Evolutionary conservation across 2,888 invertebrate genomes (phyloP).

Genomic region (Shargacucullia verbasci): DNA sequence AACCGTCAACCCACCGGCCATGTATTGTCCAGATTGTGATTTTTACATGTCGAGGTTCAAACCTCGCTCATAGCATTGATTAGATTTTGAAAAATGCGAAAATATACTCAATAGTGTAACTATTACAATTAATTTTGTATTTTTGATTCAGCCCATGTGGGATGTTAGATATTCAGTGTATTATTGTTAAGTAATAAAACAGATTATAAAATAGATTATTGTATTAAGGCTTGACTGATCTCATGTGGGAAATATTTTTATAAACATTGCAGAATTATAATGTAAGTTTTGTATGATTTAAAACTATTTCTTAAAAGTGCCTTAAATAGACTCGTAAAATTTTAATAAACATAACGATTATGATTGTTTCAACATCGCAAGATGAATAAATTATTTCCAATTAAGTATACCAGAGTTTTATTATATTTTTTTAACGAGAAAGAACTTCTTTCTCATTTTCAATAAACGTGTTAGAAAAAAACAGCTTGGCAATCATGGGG

Average conservation of each 20-base stretch:
- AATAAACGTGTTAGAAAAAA: too few relatives aligned
- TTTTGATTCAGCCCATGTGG: constrained; percentile 40
- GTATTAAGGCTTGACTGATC: constrained; percentile 61
- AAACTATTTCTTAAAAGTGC: constrained; percentile 57
- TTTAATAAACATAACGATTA: constrained; percentile 29
- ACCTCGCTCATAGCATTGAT: constrained; percentile 87
- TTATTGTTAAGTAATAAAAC: constrained; percentile 50
- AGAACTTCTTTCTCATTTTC: too few relatives aligned
- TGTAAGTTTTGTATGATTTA: constrained; percentile 53
- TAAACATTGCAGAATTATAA: constrained; percentile 53
- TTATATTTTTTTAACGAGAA: background rate
- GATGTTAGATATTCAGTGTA: constrained; percentile 49
- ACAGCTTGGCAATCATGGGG: too few relatives aligned
- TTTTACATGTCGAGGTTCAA: constrained; percentile 97
- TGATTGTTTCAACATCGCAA: constrained; percentile 33
- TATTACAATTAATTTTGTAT: constrained; percentile 32
- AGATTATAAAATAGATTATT: constrained; percentile 50
- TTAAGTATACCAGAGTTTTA: constrained; percentile 25
- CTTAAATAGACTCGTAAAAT: constrained; percentile 50
- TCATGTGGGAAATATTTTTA: constrained; percentile 60
- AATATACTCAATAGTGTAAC: constrained; percentile 50
- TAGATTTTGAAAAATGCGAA: constrained; percentile 27
- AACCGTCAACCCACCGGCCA: constrained; percentile 92
- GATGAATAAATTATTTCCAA: constrained; percentile 57
- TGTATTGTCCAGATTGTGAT: constrained; percentile 97